These are phyloP conservation scores for Castor canadensis DNA, from an alignment of 2,113 vertebrate species.

Conservation along the genomic window DNA sequence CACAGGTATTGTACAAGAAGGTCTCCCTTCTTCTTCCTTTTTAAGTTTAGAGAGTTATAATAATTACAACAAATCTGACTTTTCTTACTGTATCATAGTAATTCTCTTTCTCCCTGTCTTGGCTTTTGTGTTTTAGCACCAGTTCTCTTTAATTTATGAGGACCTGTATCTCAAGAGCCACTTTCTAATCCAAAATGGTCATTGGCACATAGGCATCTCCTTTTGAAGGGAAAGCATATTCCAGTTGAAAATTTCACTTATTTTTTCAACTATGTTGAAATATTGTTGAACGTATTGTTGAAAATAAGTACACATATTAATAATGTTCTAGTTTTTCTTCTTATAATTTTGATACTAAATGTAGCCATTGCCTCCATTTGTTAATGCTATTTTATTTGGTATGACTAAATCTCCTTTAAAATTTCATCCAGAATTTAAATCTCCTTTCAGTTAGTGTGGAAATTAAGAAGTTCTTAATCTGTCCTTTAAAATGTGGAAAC, in stretches of 20 bases:
- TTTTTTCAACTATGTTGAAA: background rate
- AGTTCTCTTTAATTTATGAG: background rate
- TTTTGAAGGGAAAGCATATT: background rate
- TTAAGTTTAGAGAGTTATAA: background rate
- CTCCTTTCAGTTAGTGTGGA: slow-evolving; percentile 35
- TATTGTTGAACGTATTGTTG: background rate
- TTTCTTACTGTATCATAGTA: background rate
- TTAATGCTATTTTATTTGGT: background rate
- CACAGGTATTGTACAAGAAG: background rate
- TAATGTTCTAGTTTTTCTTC: background rate
- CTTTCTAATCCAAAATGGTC: background rate
- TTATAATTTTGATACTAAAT: background rate
- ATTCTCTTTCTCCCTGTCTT: background rate
- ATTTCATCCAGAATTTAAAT: background rate
- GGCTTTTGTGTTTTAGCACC: background rate
- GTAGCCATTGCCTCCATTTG: background rate
- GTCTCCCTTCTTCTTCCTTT: background rate
- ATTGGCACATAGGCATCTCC: background rate
- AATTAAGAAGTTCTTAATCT: slow-evolving; percentile 63
- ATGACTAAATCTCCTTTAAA: background rate
- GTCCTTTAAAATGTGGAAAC: slow-evolving; percentile 42
- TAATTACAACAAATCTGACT: background rate
- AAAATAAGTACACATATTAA: background rate
- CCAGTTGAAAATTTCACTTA: background rate
- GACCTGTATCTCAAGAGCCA: background rate